A percentile compares a stretch with the other conserved stretches of the same genome.
Evolutionary conservation across 2,888 invertebrate genomes (phyloP).

Genomic region (Brenthis hecate): DNA sequence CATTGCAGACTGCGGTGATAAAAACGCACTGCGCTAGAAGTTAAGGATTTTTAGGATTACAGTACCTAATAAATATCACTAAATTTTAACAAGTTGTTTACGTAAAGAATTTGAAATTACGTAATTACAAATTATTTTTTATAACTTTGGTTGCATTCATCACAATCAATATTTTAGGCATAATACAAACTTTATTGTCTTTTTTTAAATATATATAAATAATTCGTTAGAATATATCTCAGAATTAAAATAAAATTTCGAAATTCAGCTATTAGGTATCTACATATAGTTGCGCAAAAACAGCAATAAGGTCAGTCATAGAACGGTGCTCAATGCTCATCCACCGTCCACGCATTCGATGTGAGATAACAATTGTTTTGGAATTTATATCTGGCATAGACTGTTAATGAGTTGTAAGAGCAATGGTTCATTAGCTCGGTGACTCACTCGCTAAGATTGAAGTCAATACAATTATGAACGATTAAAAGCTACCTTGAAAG

Average conservation of each 20-base stretch:
- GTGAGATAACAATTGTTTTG: constrained; percentile 35
- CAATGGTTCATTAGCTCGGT: constrained; percentile 28
- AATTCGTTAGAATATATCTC: no score
- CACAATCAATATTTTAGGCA: no score
- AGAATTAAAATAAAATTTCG: not conserved
- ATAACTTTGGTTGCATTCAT: no score
- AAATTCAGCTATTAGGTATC: not conserved
- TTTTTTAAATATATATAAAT: no score
- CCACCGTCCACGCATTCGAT: constrained; percentile 14
- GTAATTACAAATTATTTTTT: no score
- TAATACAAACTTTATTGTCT: no score
- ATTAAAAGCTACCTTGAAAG: constrained; percentile 11
- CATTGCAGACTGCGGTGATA: no score
- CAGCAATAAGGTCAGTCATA: constrained; percentile 26
- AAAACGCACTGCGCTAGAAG: no score
- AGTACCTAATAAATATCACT: no score
- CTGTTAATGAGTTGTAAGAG: constrained; percentile 29
- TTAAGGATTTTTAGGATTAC: no score
- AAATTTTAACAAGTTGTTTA: no score
- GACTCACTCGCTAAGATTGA: constrained; percentile 22
- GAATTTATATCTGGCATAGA: constrained; percentile 21
- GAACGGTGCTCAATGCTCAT: constrained; percentile 10
- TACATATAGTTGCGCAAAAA: constrained; percentile 1
- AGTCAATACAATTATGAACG: constrained; percentile 6
- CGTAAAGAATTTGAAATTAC: no score